A percentile compares a stretch with the other conserved stretches of the same genome.
These are phyloP conservation scores for Chionodraco myersi DNA, from an alignment of 2,113 vertebrate species.

Conservation along the genomic window DNA sequence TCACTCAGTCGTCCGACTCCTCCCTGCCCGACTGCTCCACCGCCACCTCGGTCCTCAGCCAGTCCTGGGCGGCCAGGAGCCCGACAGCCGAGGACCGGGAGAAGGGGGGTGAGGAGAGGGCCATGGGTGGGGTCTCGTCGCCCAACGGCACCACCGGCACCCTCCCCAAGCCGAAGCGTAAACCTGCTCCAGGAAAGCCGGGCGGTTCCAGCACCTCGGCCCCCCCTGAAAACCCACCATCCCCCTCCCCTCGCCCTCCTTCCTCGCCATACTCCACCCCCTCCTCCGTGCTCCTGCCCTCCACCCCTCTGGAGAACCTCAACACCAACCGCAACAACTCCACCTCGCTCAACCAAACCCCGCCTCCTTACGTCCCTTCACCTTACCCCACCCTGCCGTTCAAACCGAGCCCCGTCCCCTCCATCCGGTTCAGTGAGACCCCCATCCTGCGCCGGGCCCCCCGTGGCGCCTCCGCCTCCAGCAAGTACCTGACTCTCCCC, in stretches of 20 bases:
- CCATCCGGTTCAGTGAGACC: constrained; percentile 70
- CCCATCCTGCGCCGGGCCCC: constrained; percentile 74
- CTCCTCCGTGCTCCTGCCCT: constrained; percentile 55
- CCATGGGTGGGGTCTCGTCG: constrained; percentile 22
- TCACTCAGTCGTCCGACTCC: constrained; percentile 84
- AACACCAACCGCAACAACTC: constrained; percentile 99
- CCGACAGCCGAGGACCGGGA: constrained; percentile 48
- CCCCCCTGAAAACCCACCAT: neutral
- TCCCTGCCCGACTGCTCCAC: constrained; percentile 88
- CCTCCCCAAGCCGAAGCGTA: constrained; percentile 91
- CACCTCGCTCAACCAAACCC: constrained; percentile 87
- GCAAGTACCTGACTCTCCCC: constrained; percentile 82
- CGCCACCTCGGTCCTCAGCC: constrained; percentile 88
- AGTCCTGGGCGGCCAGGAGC: constrained; percentile 82
- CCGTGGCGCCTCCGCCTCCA: constrained; percentile 37
- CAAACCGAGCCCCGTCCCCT: constrained; percentile 54
- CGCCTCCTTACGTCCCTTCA: constrained; percentile 26
- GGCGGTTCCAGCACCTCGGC: constrained; percentile 31
- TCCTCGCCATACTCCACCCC: constrained; percentile 44
- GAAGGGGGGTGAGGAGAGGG: constrained; percentile 47
- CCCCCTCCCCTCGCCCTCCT: constrained; percentile 59
- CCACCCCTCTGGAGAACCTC: constrained; percentile 84
- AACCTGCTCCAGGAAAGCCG: constrained; percentile 84
- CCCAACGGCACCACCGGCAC: constrained; percentile 76
- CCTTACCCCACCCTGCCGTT: constrained; percentile 36